Evolutionary conservation across 2,888 invertebrate species (phyloP), one percentile per base, ranked within the genome.

Genomic region (Aleiodes alternator): DNA sequence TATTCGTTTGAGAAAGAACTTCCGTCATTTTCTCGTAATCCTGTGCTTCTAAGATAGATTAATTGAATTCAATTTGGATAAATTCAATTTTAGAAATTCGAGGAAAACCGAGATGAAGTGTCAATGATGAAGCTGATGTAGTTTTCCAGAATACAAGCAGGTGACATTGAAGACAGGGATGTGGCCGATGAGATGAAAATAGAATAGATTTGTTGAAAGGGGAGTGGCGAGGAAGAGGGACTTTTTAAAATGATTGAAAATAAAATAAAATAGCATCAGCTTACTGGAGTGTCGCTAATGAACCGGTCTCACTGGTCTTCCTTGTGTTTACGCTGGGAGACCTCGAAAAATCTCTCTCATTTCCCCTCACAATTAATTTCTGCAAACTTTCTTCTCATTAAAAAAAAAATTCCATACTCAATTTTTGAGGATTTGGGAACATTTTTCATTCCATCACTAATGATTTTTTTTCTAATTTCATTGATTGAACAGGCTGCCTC

Each of bases 231-330:
- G 74, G 73, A 73, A 31, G 70, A 77, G 78, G 77, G 76, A 75
- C 68, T 68, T 73, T 72, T 76, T 69, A 75, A 81, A 76, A 78
- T 78, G 79, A 80, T 80, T 83, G 81, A 83, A 82, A 82, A 83
- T 87, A 85, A 86, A 87, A 85, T 85, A 83, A 86, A 87, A 87
- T 85, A 87, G 86, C 87, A 85, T 86, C 86, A 85, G 84, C 81
- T 80, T 83, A 77, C 80, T 80, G 48, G 85, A 86, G 85, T 87
- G 85, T 87, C 86, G 87, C 88, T 88, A 88, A 88, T 88, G 88
- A 88, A 88, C 88, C 87, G 87, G 88, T 88, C 86, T 85, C 83
- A 83, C 80, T 80, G 82, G 79, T 87, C 85, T 84, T 83, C 79
- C 81, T 84, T 78, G 76, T 72, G 69, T 75, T 53, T 69, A 14